A percentile compares a stretch with the other conserved stretches of the same genome.
Conservation (phyloP, 2,113 vertebrate species). For the Pagrus major region DNA sequence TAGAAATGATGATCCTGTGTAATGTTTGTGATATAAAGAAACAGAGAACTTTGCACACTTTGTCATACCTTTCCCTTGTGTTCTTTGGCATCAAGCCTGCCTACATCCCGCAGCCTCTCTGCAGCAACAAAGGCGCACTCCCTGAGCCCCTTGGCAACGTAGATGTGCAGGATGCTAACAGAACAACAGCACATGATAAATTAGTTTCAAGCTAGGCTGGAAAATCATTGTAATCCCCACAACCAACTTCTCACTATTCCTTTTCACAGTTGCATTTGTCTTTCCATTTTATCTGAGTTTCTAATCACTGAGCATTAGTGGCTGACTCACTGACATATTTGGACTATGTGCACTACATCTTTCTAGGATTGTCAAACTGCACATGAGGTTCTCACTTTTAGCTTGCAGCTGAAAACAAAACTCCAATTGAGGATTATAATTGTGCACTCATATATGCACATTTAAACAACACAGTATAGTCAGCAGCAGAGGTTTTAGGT, state of each 20-base stretch:
- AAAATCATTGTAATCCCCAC: conserved; percentile 18
- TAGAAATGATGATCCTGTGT: background rate
- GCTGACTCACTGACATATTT: conserved; percentile 57
- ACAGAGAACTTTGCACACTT: background rate
- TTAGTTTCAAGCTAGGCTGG: conserved; percentile 5
- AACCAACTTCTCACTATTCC: conserved; percentile 24
- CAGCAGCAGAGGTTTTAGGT: background rate
- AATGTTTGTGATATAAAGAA: background rate
- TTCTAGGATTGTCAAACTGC: conserved; percentile 27
- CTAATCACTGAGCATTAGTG: background rate
- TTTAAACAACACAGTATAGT: conserved; percentile 1
- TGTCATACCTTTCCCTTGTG: conserved; percentile 91
- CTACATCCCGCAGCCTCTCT: conserved; percentile 83
- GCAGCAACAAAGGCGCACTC: conserved; percentile 88
- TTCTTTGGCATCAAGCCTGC: conserved; percentile 88
- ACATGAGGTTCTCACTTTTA: conserved; percentile 31
- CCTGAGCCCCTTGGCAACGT: conserved; percentile 88
- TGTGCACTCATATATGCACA: background rate
- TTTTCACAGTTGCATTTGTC: conserved; percentile 2
- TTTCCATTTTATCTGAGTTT: conserved; percentile 27
- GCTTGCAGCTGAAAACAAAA: conserved; percentile 41
- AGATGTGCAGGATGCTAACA: conserved; percentile 90
- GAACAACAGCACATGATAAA: conserved; percentile 26
- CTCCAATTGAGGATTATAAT: conserved; percentile 24
- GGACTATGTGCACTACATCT: conserved; percentile 20